Evolutionary conservation across 2,797 vertebrate genomes (phyloP), one percentile per base, ranked within the genome.

Genomic region (Amniataba percoides): DNA sequence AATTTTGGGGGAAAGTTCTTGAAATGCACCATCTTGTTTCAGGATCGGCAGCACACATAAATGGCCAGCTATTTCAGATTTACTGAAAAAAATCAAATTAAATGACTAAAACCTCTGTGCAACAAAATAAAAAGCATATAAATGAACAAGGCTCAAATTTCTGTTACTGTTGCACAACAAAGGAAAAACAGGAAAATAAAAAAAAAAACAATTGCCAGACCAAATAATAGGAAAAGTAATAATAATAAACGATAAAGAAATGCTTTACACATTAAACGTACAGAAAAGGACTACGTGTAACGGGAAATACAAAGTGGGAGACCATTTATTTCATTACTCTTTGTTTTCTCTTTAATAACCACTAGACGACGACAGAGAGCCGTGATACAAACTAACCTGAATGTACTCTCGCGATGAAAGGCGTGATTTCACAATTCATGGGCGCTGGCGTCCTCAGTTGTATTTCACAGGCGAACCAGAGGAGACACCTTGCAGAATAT

Each of bases 311-410:
- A 39, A 64, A 46, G 36, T 21, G 14, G 8, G 19, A 23, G 14
- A 69, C 27, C 4, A 31, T 1, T 40, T 4, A 0, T n/a, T 25
- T 14, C 1, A 3, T 13, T 14, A 4, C 14, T 21, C 25, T n/a
- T 8, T 25, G 34, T 52, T 42, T 52, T 79, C n/a, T 52, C 23
- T 18, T 39, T 10, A 40, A 19, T 23, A 3, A 56, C 25, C 83
- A 53, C 67, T 71, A 84, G 84, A 81, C 86, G 81, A 74, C 36
- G 42, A 42, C 62, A 69, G 1, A 62, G 40, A 61, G 18, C 42
- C 10, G 3, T 69, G 9, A 58, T 43, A 61, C 8, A 46, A 34
- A n/a, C 8, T 8, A 4, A 57, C 0, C 5, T 3, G 1, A 0
- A 5, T 56, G 25, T 48, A 40, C 36, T 78, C 48, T 62, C 60